Base-by-base conservation (phyloP, 2,113 vertebrate species). In the Ardeotis arabs region DNA sequence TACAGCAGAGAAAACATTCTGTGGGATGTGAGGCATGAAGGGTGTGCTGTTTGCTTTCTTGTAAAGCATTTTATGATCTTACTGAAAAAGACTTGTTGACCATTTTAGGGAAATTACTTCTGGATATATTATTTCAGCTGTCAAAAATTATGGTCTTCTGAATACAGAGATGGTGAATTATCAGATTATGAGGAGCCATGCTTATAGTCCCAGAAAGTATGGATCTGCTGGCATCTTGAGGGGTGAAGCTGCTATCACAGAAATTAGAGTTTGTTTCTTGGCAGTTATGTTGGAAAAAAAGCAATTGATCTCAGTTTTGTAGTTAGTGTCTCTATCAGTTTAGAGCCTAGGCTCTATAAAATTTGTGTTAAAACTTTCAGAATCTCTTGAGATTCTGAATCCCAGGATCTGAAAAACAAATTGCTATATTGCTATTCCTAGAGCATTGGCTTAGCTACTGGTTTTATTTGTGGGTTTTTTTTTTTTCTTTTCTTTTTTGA, bases 101-200 rank as follows among this genome's bases (percentile, higher is more conserved):
- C 82, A 67, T 91, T 94, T 96, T 93, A 69, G 92, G 90, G 64
- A 90, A 90, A n/a, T 83, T 29, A 74, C 18, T 90, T 91, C 13
- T 69, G 35, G 35, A 41, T 63, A 35, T 85, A 5, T 16, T 4
- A 63, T 76, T 77, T 86, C 55, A 80, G 28, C 22, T 86, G 45
- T 67, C 64, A 88, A 85, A 92, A 88, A 39, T 41, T 11, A 23
- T 0, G 0, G 7, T 39, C 23, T 64, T 90, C 22, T 7, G 64
- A 37, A 47, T 74, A 69, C 15, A 66, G 73, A 53, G 55, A 27
- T 47, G 11, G 20, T 39, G 29, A 90, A 14, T 41, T 92, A 49
- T 1, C 45, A 45, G 16, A 37, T 69, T 39, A 31, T 41, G 45
- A 64, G 55, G 37, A 93, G 18, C 62, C 5, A 2, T 28, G 4